Conservation (phyloP, 2,888 invertebrate genomes). For the Tipula unca region DNA sequence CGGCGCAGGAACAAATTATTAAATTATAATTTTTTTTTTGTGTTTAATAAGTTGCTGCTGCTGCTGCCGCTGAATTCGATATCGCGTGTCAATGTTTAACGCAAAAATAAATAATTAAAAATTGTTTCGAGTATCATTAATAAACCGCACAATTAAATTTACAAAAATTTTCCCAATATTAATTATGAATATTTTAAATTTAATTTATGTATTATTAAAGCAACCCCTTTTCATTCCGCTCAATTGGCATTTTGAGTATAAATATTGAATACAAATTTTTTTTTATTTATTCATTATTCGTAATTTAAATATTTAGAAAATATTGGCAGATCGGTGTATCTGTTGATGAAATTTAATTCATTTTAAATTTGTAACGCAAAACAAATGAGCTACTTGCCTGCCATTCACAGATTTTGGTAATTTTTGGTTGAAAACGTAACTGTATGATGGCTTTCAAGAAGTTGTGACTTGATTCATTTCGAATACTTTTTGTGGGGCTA, state of each 20-base stretch:
- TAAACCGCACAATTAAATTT: neutral
- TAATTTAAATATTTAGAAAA: too few relatives aligned
- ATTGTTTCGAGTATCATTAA: neutral
- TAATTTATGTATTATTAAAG: neutral
- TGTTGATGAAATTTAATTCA: too few relatives aligned
- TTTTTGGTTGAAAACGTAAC: too few relatives aligned
- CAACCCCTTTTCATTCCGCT: neutral
- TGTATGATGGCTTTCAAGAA: too few relatives aligned
- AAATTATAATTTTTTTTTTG: neutral
- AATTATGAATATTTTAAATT: neutral
- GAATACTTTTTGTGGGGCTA: too few relatives aligned
- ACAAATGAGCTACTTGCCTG: too few relatives aligned
- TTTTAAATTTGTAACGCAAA: too few relatives aligned
- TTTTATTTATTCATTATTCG: too few relatives aligned
- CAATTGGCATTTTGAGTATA: neutral
- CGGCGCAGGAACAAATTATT: neutral
- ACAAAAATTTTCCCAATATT: neutral
- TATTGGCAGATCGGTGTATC: too few relatives aligned
- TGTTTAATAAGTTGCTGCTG: neutral
- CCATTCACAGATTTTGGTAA: too few relatives aligned
- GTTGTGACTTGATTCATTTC: too few relatives aligned
- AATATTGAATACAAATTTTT: slow-evolving; percentile 8
- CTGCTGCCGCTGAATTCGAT: neutral
- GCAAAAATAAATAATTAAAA: neutral
- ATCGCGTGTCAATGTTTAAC: neutral